phyloP scores from a whole-genome alignment of 1,140 invertebrate species.

The Listronotus oregonensis region DNA sequence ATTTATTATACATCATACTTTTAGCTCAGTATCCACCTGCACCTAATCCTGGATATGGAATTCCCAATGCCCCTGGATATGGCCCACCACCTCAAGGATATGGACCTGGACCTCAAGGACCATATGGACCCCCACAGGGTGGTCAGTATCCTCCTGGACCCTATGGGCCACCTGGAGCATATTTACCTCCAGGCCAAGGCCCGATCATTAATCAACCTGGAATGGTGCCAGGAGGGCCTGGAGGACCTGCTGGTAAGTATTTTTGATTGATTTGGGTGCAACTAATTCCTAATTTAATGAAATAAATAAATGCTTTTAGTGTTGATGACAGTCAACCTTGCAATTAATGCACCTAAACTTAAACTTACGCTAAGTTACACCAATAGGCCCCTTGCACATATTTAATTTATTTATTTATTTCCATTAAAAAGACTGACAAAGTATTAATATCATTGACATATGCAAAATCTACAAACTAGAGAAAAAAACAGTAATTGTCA shows the following conservation, averaged over 20 bases:
- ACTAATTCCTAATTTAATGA: no score
- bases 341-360: no score
- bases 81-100: slow-evolving; percentile 32
- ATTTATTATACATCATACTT: not conserved
- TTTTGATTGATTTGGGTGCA: no score
- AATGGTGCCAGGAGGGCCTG: not conserved
- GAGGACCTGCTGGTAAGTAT: slow-evolving; percentile 12
- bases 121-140: slow-evolving; percentile 33
- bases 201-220: slow-evolving; percentile 27
- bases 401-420: no score
- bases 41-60: slow-evolving; percentile 22
- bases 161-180: not conserved
- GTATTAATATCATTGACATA: no score
- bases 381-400: no score
- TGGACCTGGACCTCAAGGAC: slow-evolving; percentile 31
- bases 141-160: slow-evolving; percentile 18
- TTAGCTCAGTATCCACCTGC: slow-evolving; percentile 33
- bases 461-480: no score
- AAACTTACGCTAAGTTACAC: no score
- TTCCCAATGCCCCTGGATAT: slow-evolving; percentile 34
- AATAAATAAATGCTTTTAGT: slow-evolving; percentile 1
- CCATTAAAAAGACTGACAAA: no score
- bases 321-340: no score
- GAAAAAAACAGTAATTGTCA: no score
- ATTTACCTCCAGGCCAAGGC: slow-evolving; percentile 2